Evolutionary conservation across 1,140 invertebrate genomes (phyloP), one percentile per base, ranked within the genome.

Genomic region (Callitettix versicolor): DNA sequence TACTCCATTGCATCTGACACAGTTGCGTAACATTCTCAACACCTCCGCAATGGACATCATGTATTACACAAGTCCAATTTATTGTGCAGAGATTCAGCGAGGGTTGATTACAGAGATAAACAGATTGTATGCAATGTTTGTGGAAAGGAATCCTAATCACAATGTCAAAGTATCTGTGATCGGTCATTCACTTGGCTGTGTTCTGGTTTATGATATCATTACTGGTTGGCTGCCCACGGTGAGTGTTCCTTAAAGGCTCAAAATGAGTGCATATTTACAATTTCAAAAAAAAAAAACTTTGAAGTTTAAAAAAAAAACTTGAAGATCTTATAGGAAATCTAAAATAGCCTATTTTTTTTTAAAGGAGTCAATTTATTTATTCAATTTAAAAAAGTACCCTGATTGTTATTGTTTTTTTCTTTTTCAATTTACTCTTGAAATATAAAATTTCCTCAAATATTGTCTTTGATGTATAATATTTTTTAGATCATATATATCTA

Each of bases 61-160:
- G 68, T 89, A 88, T 64, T 89, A 89, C 63, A 86, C 86, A 36
- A 86, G 84, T 69, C 85, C 86, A 40, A 65, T 88, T 1, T 88
- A 86, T 64, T 76, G 85, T 53, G 77, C 76, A 36, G 85, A 88
- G 75, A 79, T 88, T 38, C 79, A 85, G 57, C 73, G 76, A 51
- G 82, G 84, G 44, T 71, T 88, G 43, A 76, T 79, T 55, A 69
- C 70, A 53, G 82, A 85, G 65, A 66, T 89, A 56, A 86, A 86
- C 63, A 70, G 79, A 58, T 64, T 86, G n/a, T 86, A 87, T 65
- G 73, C 73, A 24, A 79, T 81, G 73, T 88, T 88, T 65, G 74
- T 78, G 49, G 75, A 75, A 60, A 76, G 84, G 54, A 84, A 88
- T 71, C 85, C 85, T 2, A 72, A 71, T 17, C 81, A 78, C 71